Evolutionary conservation across 2,888 invertebrate species (phyloP).

Genomic region (Phasia obesa): DNA sequence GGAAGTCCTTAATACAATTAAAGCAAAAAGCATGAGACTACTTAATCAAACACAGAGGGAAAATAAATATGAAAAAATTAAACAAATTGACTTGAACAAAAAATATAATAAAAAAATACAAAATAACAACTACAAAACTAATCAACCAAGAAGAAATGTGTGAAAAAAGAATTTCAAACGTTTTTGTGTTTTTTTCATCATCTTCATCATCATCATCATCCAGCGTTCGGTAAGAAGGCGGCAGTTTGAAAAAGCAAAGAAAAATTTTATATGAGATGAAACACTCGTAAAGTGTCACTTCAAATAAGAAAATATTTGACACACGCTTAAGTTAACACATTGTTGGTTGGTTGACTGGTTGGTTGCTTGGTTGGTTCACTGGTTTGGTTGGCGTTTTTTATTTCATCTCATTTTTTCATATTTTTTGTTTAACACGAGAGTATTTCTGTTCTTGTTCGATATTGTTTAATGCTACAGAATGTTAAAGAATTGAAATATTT

Average conservation of each 20-base stretch:
- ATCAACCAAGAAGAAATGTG: slow-evolving; percentile 59
- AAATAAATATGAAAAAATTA: slow-evolving; percentile 2
- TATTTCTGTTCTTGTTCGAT: not conserved
- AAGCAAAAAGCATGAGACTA: slow-evolving; percentile 57
- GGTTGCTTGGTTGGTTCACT: slow-evolving; percentile 9
- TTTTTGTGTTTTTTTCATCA: slow-evolving; percentile 4
- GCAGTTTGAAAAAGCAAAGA: slow-evolving; percentile 44
- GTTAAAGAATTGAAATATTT: slow-evolving; percentile 14
- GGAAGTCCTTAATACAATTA: slow-evolving; percentile 70
- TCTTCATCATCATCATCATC: slow-evolving; percentile 5
- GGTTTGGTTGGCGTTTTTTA: not conserved
- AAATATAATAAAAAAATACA: slow-evolving; percentile 2
- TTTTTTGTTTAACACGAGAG: slow-evolving; percentile 25
- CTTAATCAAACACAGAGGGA: slow-evolving; percentile 52
- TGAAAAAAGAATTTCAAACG: slow-evolving; percentile 58
- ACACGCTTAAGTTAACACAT: slow-evolving; percentile 67
- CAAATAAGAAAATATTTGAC: slow-evolving; percentile 70
- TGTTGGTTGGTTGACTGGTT: slow-evolving; percentile 34
- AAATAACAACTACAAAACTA: slow-evolving; percentile 49
- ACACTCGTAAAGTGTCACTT: slow-evolving; percentile 71
- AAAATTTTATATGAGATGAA: slow-evolving; percentile 65
- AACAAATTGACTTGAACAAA: slow-evolving; percentile 31
- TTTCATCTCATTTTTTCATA: not conserved
- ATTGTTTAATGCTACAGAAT: slow-evolving; percentile 6
- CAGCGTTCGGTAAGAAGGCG: slow-evolving; percentile 34